A percentile compares a stretch with the other conserved stretches of the same genome.
phyloP scores from a whole-genome alignment of 2,888 invertebrate species.

The Iselma pallidipennis region DNA sequence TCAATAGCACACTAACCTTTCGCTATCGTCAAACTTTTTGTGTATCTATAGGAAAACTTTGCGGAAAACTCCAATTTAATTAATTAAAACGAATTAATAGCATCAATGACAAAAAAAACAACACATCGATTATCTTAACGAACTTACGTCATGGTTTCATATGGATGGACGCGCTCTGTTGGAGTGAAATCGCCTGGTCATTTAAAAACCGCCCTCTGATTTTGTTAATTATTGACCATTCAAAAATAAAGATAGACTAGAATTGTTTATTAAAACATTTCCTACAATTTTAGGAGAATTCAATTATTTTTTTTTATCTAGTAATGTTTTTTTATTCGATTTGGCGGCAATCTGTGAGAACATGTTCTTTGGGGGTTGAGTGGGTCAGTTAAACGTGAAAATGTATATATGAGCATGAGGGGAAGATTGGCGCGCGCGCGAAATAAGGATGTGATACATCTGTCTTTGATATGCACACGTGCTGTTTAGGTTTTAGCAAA shows the following conservation, averaged over 20 bases:
- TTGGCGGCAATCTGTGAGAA: not conserved
- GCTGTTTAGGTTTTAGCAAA: constrained; percentile 32
- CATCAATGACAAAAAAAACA: no score
- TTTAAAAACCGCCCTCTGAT: no score
- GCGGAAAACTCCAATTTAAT: not conserved
- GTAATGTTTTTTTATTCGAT: not conserved
- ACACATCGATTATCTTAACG: constrained; percentile 7
- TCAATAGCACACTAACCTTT: constrained; percentile 23
- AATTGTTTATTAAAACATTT: no score
- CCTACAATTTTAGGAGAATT: no score
- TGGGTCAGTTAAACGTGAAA: constrained; percentile 22
- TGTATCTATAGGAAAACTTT: not conserved
- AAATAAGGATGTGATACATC: constrained; percentile 35
- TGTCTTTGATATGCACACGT: constrained; percentile 33
- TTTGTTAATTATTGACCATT: not conserved
- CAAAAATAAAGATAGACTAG: no score
- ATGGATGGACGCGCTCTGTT: no score
- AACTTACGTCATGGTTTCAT: constrained; percentile 17
- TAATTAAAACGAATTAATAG: constrained; percentile 1
- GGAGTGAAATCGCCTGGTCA: no score
- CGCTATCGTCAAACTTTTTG: not conserved
- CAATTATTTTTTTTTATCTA: no score
- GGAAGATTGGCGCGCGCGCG: constrained; percentile 32
- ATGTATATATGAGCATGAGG: constrained; percentile 14
- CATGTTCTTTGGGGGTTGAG: not conserved